A percentile compares a stretch with the other conserved stretches of the same genome.
Conservation (phyloP, 2,113 vertebrate genomes). For the Strix aluco region DNA sequence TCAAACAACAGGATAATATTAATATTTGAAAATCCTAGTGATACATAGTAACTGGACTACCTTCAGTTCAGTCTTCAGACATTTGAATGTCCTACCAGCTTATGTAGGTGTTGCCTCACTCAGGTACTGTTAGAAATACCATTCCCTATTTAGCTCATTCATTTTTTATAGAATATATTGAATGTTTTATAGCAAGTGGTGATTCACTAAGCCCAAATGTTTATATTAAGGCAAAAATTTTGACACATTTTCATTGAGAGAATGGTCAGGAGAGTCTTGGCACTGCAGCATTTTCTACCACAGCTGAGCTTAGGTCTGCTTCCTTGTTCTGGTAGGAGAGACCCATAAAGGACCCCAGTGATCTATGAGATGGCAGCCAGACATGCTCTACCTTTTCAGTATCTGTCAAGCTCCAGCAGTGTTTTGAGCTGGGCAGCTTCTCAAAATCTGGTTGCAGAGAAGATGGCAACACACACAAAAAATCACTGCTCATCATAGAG, state of each 20-base stretch:
- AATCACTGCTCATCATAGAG: background rate
- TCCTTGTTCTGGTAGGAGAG: background rate
- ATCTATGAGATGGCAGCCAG: background rate
- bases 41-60: background rate
- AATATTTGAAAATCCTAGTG: background rate
- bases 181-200: background rate
- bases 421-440: background rate
- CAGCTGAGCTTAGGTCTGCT: background rate
- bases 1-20: background rate
- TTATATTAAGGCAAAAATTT: background rate
- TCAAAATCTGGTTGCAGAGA: background rate
- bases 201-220: background rate
- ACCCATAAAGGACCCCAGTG: background rate
- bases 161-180: background rate
- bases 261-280: background rate
- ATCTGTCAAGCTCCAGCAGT: background rate
- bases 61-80: background rate
- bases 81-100: background rate
- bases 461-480: background rate
- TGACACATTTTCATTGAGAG: background rate
- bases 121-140: background rate
- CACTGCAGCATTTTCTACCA: background rate
- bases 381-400: background rate
- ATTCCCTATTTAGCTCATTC: background rate
- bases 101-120: background rate